Conservation (phyloP, 2,888 invertebrate genomes). For the Thereva nobilitata region DNA sequence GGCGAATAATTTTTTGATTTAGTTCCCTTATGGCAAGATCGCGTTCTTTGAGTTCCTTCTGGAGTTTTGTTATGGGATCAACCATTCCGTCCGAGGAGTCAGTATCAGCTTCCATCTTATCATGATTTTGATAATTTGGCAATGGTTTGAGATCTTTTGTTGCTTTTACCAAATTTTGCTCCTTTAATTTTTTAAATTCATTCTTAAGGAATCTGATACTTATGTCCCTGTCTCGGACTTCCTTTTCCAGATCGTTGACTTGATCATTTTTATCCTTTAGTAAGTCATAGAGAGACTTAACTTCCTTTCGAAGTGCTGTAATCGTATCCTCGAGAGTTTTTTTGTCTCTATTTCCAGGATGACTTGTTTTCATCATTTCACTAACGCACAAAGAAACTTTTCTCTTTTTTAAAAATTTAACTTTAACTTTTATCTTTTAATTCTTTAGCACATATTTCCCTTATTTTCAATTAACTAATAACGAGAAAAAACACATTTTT, state of each 20-base stretch:
- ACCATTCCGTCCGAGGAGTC: conserved; percentile 25
- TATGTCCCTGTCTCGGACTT: conserved; percentile 45
- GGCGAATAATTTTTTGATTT: conserved; percentile 49
- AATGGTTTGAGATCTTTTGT: conserved; percentile 6
- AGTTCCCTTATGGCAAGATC: conserved; percentile 48
- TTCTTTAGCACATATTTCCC: too few species aligned
- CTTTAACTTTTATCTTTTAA: neutral
- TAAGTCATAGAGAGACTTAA: conserved; percentile 45
- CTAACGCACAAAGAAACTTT: neutral
- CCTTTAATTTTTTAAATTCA: conserved; percentile 43
- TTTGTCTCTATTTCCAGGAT: conserved; percentile 40
- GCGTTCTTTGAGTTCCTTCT: conserved; percentile 47
- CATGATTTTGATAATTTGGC: neutral
- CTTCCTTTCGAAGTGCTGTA: conserved; percentile 45
- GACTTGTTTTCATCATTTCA: conserved; percentile 33
- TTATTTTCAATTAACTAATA: too few species aligned
- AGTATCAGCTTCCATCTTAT: conserved; percentile 7
- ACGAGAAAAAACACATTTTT: too few species aligned
- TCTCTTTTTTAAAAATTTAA: neutral
- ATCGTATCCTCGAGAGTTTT: conserved; percentile 46
- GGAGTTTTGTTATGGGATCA: conserved; percentile 45
- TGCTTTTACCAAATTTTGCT: conserved; percentile 20
- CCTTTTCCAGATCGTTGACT: conserved; percentile 44
- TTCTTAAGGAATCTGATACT: conserved; percentile 43
- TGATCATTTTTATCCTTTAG: conserved; percentile 47